Evolutionary conservation across 2,797 vertebrate species (phyloP).

Genomic region (Paramormyrops hopkinsi): DNA sequence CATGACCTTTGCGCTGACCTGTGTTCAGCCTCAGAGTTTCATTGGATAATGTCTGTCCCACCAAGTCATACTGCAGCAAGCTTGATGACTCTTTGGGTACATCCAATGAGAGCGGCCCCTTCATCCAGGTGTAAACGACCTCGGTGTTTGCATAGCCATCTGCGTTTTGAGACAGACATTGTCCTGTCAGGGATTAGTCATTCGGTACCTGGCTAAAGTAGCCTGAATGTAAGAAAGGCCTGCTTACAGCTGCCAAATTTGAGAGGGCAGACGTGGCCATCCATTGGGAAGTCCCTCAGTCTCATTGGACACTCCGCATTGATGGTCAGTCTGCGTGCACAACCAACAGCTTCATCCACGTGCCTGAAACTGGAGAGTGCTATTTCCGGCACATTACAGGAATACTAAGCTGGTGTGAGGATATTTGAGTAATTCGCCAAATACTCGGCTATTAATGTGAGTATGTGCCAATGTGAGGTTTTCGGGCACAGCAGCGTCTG

Average conservation of each 20-base stretch:
- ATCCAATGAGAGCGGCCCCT: constrained; percentile 64
- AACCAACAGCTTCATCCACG: not conserved
- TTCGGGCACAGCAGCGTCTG: not conserved
- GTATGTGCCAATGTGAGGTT: not conserved
- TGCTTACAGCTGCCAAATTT: constrained; percentile 72
- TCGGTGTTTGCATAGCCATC: constrained; percentile 69
- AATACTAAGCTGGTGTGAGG: not conserved
- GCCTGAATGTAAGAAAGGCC: not conserved
- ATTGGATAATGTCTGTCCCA: constrained; percentile 61
- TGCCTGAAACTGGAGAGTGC: not conserved
- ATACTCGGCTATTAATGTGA: not conserved
- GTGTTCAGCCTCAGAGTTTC: constrained; percentile 63
- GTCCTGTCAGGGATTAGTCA: not conserved
- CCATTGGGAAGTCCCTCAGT: constrained; percentile 70
- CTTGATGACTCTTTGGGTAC: constrained; percentile 70
- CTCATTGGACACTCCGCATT: constrained; percentile 67
- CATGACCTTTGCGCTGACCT: constrained; percentile 29
- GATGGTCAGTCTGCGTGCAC: constrained; percentile 60
- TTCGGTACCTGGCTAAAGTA: not conserved
- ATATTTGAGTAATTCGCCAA: not conserved
- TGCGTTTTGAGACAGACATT: constrained; percentile 32
- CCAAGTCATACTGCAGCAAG: constrained; percentile 70
- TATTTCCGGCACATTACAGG: not conserved
- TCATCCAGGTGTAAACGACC: constrained; percentile 70
- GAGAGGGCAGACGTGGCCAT: constrained; percentile 69